These are phyloP conservation scores for Macrotrachela quadricornifera DNA, from an alignment of 1,140 invertebrate species.

Conservation along the genomic window DNA sequence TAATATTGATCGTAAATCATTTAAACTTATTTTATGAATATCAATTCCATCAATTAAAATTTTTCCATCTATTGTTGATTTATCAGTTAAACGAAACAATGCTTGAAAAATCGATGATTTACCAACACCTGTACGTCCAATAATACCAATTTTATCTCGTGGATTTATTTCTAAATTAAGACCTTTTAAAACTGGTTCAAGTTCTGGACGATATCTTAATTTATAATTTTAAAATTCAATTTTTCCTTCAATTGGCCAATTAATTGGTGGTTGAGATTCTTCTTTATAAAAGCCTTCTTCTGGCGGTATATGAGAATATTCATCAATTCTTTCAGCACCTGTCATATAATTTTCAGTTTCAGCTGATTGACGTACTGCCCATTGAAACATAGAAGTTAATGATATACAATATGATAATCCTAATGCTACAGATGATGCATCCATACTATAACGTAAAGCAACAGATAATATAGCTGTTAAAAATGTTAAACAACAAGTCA, in stretches of 20 bases:
- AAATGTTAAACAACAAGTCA: no score
- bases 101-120: conserved; percentile 39
- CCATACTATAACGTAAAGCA: no score
- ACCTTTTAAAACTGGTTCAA: neutral
- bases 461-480: no score
- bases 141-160: conserved; percentile 36
- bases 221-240: conserved; percentile 3
- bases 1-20: conserved; percentile 31
- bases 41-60: conserved; percentile 19
- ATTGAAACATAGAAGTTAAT: no score
- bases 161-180: neutral
- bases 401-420: no score
- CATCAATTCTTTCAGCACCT: conserved; percentile 64
- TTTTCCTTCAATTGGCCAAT: conserved; percentile 10
- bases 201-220: neutral
- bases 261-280: neutral
- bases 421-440: no score
- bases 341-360: conserved; percentile 66
- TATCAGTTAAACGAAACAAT: conserved; percentile 16
- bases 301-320: conserved; percentile 23
- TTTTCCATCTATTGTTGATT: conserved; percentile 17
- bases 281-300: conserved; percentile 12
- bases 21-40: no score
- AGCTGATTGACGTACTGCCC: conserved; percentile 71
- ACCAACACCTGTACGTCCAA: conserved; percentile 74